Evolutionary conservation across 2,888 invertebrate genomes (phyloP), one percentile per base, ranked within the genome.

Genomic region (Hemicrepidius hirtus): DNA sequence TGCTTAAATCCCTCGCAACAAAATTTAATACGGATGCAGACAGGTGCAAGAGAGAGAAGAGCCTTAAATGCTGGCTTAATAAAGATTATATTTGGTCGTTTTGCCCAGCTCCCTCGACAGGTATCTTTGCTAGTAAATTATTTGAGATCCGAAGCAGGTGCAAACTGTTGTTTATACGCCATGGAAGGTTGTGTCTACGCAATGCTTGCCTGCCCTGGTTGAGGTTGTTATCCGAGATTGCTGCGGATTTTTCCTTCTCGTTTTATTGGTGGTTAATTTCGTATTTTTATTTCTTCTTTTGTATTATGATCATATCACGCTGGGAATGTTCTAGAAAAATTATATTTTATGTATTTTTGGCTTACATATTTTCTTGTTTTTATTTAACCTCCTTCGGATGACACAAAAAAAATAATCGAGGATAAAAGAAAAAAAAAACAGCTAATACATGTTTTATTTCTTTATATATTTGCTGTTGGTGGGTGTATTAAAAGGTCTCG

Each of bases 71-170:
- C 65, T 62, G 41, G 65, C 73, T 76, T 78, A 75, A 77, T 81
- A 82, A 81, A 79, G 80, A 74, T 75, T 75, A 75, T 74, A 76
- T 80, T 79, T 57, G 81, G 74, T 64, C 74, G 75, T 71, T 76
- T 75, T 77, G 76, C 76, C 75, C 68, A 72, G 76, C 78, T 80
- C 79, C 78, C 78, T 81, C 82, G 84, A 83, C 84, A 83, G 84
- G 81, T 82, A 83, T 84, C 84, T 83, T 82, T 81, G 80, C 80
- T 80, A 77, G 84, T 85, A 83, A 85, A 84, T 84, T 85, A 84
- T 84, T 83, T 83, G 84, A 84, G 83, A 84, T 82, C 81, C 79
- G 81, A 82, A 80, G 85, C 85, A 85, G 85, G 85, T 85, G 85
- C 83, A 84, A 82, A 80, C 74, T 75, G 75, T 74, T 75, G 73